Evolutionary conservation across 2,888 invertebrate species (phyloP), one percentile per base, ranked within the genome.

Genomic region (Leucoptera coffeella): DNA sequence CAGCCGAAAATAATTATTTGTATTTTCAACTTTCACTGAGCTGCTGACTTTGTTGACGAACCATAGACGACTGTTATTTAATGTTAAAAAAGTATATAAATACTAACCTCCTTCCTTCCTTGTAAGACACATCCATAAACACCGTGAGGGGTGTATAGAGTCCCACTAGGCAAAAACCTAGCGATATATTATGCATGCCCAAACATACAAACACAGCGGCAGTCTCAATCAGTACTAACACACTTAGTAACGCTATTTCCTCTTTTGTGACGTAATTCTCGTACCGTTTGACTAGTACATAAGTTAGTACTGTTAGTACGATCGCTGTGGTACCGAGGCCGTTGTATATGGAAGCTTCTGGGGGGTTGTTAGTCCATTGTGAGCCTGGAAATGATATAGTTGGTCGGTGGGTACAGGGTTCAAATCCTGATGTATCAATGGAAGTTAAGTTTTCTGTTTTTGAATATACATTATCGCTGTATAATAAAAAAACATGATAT

Each of bases 131-230:
- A 0, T 36, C 45, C 7, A 47, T 47, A 2, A 56, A 43, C 33
- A 89, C 53, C 4, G 81, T 79, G 6, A 86, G 47, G 2, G 94
- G 93, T 6, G 85, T 80, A 39, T 82, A 84, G 3, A 85, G 36
- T 0, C 78, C 64, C 0, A 85, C 85, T 15, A 84, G 51, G 28
- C 85, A 67, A 38, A 92, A 73, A 0, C 91, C 91, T 32, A 95
- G 57, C 0, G 93, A 84, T 45, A 92, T 90, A 60, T 95, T 95
- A 33, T 91, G 81, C 74, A 95, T 81, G 0, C 91, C 83, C n/a
- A 91, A 71, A 91, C 71, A 13, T 87, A 80, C 39, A 89, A 75
- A 28, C 92, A 60, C 1, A 80, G 64, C 1, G 90, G 85, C 1
- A 85, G 91, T 57, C 45, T 88, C 84, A 3, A 94, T 64, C 13